phyloP scores from a whole-genome alignment of 2,113 vertebrate species.

The Collichthys lucidus region DNA sequence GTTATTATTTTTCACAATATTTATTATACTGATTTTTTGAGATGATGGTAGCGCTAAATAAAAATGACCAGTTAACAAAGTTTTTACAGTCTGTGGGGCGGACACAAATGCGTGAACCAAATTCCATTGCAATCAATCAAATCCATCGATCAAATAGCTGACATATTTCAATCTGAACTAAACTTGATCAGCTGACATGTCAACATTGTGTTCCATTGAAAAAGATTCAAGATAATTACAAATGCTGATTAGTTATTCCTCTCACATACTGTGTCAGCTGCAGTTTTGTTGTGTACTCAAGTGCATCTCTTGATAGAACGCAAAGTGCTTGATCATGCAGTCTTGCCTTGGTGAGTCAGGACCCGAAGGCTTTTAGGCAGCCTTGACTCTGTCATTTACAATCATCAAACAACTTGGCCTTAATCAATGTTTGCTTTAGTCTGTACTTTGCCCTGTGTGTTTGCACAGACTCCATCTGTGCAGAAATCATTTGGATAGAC shows the following conservation, averaged over 20 bases:
- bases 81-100: no score
- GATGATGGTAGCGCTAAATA: no score
- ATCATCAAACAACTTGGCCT: background rate
- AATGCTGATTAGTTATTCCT: background rate
- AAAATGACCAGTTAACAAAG: no score
- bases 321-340: background rate
- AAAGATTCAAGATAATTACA: background rate
- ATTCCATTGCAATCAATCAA: no score
- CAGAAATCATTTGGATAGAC: constrained; percentile 3
- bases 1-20: no score
- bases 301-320: background rate
- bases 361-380: background rate
- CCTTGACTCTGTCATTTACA: background rate
- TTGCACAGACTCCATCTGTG: background rate
- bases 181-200: background rate
- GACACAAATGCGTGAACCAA: no score
- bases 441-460: constrained; percentile 4
- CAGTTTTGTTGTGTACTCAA: background rate
- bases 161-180: no score
- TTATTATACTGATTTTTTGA: no score
- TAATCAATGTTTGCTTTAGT: constrained; percentile 40
- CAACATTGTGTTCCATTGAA: rapidly evolving
- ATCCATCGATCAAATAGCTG: no score
- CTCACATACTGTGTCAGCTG: background rate
- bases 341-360: background rate